phyloP scores from a whole-genome alignment of 2,888 invertebrate genomes.

The Drosophila diplacantha region DNA sequence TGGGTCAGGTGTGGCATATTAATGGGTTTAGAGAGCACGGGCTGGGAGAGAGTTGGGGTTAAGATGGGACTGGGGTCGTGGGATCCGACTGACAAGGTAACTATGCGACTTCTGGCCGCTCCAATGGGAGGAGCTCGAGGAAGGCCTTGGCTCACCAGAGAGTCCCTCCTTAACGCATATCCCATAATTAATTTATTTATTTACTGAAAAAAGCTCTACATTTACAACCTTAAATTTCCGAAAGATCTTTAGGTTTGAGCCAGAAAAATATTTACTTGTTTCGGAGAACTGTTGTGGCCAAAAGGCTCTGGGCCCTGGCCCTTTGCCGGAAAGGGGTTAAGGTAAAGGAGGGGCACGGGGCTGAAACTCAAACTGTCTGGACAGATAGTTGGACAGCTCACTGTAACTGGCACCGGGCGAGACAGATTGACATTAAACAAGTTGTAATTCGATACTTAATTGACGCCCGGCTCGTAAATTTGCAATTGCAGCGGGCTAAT shows the following conservation, averaged over 20 bases:
- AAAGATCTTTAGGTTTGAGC: not conserved
- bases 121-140: slow-evolving; percentile 21
- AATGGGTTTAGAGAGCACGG: slow-evolving; percentile 48
- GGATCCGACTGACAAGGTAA: slow-evolving; percentile 56
- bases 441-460: slow-evolving; percentile 78
- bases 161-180: not conserved
- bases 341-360: slow-evolving; percentile 6
- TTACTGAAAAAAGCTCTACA: not conserved
- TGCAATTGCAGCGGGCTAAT: slow-evolving; percentile 66
- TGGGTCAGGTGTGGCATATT: slow-evolving; percentile 71
- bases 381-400: slow-evolving; percentile 69
- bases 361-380: slow-evolving; percentile 21
- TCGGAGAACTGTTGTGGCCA: not conserved
- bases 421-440: slow-evolving; percentile 77
- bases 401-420: slow-evolving; percentile 53
- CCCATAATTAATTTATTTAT: not conserved
- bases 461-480: slow-evolving; percentile 78
- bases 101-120: slow-evolving; percentile 61
- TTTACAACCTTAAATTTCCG: not conserved
- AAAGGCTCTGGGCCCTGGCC: not conserved
- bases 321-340: slow-evolving; percentile 15
- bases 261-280: not conserved
- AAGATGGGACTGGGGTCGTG: not conserved
- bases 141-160: not conserved
- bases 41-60: not conserved